Evolutionary conservation across 2,113 vertebrate genomes (phyloP).

Genomic region (Symphodus melops): DNA sequence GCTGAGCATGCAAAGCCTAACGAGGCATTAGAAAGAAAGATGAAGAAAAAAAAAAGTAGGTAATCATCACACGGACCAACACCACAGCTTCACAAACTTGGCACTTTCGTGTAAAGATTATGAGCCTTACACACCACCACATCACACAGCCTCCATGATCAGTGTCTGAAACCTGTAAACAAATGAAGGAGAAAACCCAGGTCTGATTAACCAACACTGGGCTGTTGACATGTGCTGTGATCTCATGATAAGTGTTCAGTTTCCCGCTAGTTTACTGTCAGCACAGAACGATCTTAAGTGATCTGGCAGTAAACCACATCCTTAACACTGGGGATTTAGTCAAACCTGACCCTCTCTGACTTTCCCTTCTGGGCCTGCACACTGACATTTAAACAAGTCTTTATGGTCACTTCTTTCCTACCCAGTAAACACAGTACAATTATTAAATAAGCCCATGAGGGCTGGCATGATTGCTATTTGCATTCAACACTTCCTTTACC

Average conservation of each 20-base stretch:
- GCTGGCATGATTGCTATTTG: constrained; percentile 14
- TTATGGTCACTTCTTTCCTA: background rate
- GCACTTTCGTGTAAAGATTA: constrained; percentile 18
- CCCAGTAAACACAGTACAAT: background rate
- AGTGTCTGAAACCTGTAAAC: constrained; percentile 41
- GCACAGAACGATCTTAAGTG: constrained; percentile 11
- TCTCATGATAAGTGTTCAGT: constrained; percentile 23
- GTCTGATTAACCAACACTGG: constrained; percentile 14
- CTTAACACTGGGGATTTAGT: constrained; percentile 37
- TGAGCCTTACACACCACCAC: constrained; percentile 1
- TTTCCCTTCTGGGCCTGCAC: constrained; percentile 24
- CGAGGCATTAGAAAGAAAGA: constrained; percentile 27
- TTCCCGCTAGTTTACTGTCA: constrained; percentile 11
- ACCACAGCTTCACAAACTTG: constrained; percentile 66
- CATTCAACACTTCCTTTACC: constrained; percentile 18
- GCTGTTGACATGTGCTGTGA: constrained; percentile 28
- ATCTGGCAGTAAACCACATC: constrained; percentile 33
- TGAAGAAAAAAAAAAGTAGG: constrained; percentile 35
- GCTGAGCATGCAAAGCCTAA: constrained; percentile 55
- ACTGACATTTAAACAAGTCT: constrained; percentile 29
- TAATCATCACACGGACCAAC: constrained; percentile 42
- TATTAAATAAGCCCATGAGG: constrained; percentile 7
- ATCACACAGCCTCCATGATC: constrained; percentile 25
- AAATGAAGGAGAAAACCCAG: constrained; percentile 28
- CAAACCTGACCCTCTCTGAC: constrained; percentile 36